Evolutionary conservation across 2,888 invertebrate genomes (phyloP), one percentile per base, ranked within the genome.

Genomic region (Meta bourneti): DNA sequence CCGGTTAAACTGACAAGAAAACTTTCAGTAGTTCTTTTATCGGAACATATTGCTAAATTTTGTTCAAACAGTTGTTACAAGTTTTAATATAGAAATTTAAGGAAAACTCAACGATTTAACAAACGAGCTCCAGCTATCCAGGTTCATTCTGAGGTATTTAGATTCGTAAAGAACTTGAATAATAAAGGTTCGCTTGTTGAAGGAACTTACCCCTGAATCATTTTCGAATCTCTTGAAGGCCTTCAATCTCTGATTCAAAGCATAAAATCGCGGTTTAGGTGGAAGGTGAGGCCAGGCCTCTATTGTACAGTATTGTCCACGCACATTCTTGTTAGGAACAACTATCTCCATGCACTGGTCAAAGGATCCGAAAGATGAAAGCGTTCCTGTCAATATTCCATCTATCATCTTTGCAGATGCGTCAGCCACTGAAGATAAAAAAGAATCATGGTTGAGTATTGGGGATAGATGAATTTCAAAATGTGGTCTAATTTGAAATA

Each of bases 271-370:
- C 0, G 93, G 93, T 69, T 92, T 93, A 6, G 92, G 92, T 0
- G 93, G 93, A 0, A 93, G 82, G 0, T 87, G 85, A 1, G 93
- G 92, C 78, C 84, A 74, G 4, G 80, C 75, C 69, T 92, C 71
- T 8, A 93, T 48, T 4, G 90, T 90, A 61, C 93, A 93, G 79
- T 93, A 93, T 34, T 93, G 87, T 9, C 92, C 93, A 6, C 48
- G 81, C 5, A 89, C 75, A n/a, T 16, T 49, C n/a, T 82, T 82
- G 0, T 61, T 61, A 0, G 89, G 85, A 16, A 70, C 71, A 0
- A 70, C 51, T 51, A 61, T 83, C 1, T 90, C 92, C 5, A 92
- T 34, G 48, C 92, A 92, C 77, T 92, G 92, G 54, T 92, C 92
- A 51, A 61, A 92, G 2, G 92, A 89, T 0, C 92, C 92, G 49